Evolutionary conservation across 2,113 vertebrate species (phyloP).

Genomic region (Tenrec ecaudatus): DNA sequence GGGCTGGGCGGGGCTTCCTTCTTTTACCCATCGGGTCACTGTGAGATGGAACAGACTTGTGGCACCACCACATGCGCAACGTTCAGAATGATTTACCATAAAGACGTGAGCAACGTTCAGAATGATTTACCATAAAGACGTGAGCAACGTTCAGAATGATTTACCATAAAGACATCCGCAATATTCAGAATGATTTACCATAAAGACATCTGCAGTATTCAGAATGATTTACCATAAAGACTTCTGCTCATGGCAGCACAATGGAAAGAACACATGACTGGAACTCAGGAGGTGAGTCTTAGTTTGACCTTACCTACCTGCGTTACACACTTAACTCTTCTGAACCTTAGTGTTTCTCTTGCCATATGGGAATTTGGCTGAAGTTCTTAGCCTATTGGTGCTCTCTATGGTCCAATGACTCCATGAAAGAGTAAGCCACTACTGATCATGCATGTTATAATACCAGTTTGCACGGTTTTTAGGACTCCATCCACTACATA

Average conservation of each 20-base stretch:
- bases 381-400: neutral
- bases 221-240: neutral
- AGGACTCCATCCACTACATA: neutral
- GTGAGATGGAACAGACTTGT: too few species aligned
- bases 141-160: too few species aligned
- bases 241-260: slow-evolving; percentile 25
- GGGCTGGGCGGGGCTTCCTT: too few species aligned
- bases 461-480: slow-evolving; percentile 36
- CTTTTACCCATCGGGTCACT: too few species aligned
- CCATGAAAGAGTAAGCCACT: neutral
- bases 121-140: too few species aligned
- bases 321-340: neutral
- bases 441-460: neutral
- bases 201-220: slow-evolving; percentile 19
- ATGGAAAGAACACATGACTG: neutral
- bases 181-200: too few species aligned
- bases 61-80: too few species aligned
- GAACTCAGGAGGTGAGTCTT: neutral
- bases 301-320: neutral
- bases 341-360: neutral
- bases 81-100: slow-evolving; percentile 22
- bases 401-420: neutral
- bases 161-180: slow-evolving; percentile 9
- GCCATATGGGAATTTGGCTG: neutral
- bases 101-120: too few species aligned